Evolutionary conservation across 1,140 invertebrate species (phyloP), one percentile per base, ranked within the genome.

Genomic region (Battus philenor): DNA sequence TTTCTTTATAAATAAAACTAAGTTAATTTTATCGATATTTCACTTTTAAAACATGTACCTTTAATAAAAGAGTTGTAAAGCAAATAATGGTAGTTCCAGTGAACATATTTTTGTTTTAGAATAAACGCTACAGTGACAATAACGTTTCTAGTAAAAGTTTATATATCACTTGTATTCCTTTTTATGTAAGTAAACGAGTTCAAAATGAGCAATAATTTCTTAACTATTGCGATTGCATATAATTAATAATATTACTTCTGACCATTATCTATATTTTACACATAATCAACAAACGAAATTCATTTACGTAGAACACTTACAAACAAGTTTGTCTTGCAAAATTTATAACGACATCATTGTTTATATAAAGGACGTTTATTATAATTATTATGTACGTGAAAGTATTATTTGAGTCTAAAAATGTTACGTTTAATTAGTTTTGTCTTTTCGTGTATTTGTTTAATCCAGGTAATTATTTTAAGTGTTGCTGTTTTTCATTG

Each of bases 241-340:
- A 3, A 9, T 29, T 41, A 7, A 5, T 16, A 20, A 26, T 29
- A 17, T 20, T 17, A n/a, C n/a, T n/a, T n/a, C n/a, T n/a, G n/a
- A n/a, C n/a, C n/a, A n/a, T 41, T 41, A 41, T 41, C 38, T 29
- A 17, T 41, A 41, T 27, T 27, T 41, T 26, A 7, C 4, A 27
- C n/a, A 26, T 41, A 15, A 11, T 2, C 16, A 34, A 31, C 4
- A 31, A 15, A 31, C 11, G n/a, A 16, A 34, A 34, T 22, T 5
- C 7, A 10, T 17, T n/a, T 9, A 20, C 5, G 20, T 34, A 18
- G 10, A 17, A 4, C 3, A 16, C n/a, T n/a, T n/a, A 38, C 34
- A 4, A 38, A 39, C 24, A 39, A 0, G 2, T 16, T 36, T 12
- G 11, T 29, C 12, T 41, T 41, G 13, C 24, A 29, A 41, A 41